Percentiles rank a stretch among this genome's conserved stretches.
phyloP scores from a whole-genome alignment of 2,888 invertebrate species.

The Lepidochrysops patricia region DNA sequence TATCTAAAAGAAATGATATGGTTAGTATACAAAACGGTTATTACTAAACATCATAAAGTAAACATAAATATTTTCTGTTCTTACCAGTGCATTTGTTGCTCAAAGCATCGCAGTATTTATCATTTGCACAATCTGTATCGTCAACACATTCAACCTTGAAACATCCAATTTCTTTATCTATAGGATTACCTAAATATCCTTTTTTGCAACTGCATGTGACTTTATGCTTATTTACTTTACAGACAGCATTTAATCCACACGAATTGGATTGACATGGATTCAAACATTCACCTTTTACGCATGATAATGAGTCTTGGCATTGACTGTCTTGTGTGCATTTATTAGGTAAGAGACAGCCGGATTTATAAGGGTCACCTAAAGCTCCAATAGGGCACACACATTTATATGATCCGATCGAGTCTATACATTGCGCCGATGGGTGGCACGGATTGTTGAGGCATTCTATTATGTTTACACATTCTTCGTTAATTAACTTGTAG shows the following conservation, averaged over 20 bases:
- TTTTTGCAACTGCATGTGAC: conserved; percentile 85
- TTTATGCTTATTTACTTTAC: conserved; percentile 81
- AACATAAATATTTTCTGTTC: conserved; percentile 29
- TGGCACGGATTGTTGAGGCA: conserved; percentile 87
- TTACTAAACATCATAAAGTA: background rate
- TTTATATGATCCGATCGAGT: conserved; percentile 85
- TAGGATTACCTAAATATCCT: conserved; percentile 88
- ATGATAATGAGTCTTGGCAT: conserved; percentile 84
- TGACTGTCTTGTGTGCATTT: conserved; percentile 83
- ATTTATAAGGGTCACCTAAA: conserved; percentile 80
- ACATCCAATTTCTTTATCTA: conserved; percentile 84
- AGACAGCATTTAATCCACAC: conserved; percentile 86
- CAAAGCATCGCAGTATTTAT: conserved; percentile 83
- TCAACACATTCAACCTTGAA: conserved; percentile 91
- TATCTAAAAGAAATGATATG: conserved; percentile 72
- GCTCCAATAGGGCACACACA: conserved; percentile 87
- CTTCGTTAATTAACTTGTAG: conserved; percentile 81
- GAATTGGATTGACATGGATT: conserved; percentile 83
- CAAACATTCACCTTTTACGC: conserved; percentile 83
- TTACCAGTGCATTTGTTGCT: conserved; percentile 86
- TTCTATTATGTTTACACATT: conserved; percentile 89
- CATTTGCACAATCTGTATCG: conserved; percentile 82
- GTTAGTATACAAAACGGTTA: conserved; percentile 6
- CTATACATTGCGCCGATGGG: conserved; percentile 84
- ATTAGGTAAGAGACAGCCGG: conserved; percentile 83